These are phyloP conservation scores for Lethenteron camtschaticum DNA, from an alignment of 2,113 vertebrate species.

Conservation along the genomic window DNA sequence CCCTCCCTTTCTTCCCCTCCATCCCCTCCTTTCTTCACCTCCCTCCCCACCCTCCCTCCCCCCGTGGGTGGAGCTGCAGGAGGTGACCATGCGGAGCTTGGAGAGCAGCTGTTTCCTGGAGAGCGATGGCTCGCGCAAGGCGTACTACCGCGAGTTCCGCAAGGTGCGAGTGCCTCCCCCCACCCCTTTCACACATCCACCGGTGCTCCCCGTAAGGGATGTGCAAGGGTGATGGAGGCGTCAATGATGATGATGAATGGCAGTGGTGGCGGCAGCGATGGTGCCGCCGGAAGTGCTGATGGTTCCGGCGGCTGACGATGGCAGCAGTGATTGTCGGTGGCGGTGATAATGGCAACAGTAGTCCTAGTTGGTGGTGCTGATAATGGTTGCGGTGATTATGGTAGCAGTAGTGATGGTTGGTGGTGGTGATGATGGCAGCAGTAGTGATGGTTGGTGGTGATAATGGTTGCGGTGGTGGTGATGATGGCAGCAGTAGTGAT, in stretches of 20 bases:
- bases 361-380: background rate
- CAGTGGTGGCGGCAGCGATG: background rate
- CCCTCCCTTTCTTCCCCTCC: too few relatives aligned
- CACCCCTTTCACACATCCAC: background rate
- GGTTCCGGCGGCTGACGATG: background rate
- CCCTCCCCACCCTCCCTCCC: background rate
- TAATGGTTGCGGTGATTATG: background rate
- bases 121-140: constrained; percentile 49
- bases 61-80: constrained; percentile 20
- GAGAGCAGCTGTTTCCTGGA: constrained; percentile 45
- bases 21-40: too few relatives aligned
- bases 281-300: background rate
- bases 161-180: constrained; percentile 28
- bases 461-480: background rate
- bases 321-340: background rate
- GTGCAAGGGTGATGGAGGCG: background rate
- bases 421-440: background rate
- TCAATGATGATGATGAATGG: background rate
- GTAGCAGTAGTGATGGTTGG: background rate
- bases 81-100: constrained; percentile 36
- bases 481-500: background rate
- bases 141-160: constrained; percentile 61
- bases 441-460: background rate
- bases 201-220: background rate
- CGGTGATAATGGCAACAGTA: background rate